A percentile compares a stretch with the other conserved stretches of the same genome.
Conservation (phyloP, 2,113 vertebrate species). For the Centropus bengalensis region DNA sequence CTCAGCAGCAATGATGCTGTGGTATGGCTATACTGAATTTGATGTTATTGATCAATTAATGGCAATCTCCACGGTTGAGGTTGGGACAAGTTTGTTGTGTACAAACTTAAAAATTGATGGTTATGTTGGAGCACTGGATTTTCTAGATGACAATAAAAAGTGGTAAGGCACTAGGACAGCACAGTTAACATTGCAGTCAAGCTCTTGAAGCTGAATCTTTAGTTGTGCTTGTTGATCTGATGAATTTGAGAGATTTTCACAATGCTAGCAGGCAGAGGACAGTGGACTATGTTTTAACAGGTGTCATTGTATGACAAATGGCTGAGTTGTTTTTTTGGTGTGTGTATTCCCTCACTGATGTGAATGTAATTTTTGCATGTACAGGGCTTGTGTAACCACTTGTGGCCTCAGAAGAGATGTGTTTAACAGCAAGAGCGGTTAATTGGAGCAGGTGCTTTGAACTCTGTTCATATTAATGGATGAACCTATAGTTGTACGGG, state of each 20-base stretch:
- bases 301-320: background rate
- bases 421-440: background rate
- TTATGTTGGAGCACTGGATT: background rate
- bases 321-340: background rate
- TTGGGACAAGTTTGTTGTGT: background rate
- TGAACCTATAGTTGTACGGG: background rate
- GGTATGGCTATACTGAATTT: background rate
- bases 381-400: accelerated
- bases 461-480: background rate
- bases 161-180: background rate
- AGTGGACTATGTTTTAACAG: background rate
- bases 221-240: background rate
- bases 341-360: background rate
- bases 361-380: background rate
- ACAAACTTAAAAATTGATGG: slow-evolving; percentile 29
- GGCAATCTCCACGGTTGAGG: background rate
- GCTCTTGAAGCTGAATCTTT: background rate
- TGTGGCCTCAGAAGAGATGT: background rate
- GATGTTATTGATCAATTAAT: background rate
- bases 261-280: background rate
- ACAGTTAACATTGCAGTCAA: slow-evolving; percentile 8
- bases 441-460: background rate
- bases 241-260: background rate
- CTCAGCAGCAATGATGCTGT: background rate
- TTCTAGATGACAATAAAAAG: slow-evolving; percentile 22